Evolutionary conservation across 2,888 invertebrate genomes (phyloP).

Genomic region (Dicyrtomina minuta): DNA sequence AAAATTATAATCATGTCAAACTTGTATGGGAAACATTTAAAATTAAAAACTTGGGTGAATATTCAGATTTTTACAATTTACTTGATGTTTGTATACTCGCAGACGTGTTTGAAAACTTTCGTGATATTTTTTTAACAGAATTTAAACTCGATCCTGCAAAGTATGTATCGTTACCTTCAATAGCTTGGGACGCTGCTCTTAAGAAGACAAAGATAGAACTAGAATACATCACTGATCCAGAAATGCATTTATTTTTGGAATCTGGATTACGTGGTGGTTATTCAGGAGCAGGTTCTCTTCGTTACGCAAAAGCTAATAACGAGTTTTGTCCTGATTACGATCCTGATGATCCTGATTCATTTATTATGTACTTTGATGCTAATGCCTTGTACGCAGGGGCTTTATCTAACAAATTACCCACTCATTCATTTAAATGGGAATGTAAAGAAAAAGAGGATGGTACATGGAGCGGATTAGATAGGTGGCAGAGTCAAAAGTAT

Average conservation of each 20-base stretch:
- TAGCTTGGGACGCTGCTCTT: background rate
- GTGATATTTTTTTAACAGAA: background rate
- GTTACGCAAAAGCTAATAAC: conserved; percentile 8
- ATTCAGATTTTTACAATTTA: background rate
- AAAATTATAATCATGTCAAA: conserved; percentile 3
- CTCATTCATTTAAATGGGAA: too few relatives aligned
- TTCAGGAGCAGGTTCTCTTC: background rate
- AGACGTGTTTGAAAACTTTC: background rate
- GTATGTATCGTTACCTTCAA: background rate
- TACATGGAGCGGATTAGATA: too few relatives aligned
- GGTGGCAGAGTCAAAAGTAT: background rate
- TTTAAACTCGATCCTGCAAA: conserved; percentile 14
- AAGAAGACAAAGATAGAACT: background rate
- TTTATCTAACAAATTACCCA: background rate
- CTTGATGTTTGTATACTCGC: background rate
- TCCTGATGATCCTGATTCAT: too few relatives aligned
- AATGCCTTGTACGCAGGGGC: conserved; percentile 9
- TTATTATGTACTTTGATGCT: background rate
- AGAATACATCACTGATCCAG: background rate
- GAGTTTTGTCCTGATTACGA: background rate
- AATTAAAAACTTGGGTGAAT: conserved; percentile 9
- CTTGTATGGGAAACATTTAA: conserved; percentile 4
- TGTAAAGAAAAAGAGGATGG: too few relatives aligned
- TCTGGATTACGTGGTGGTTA: conserved; percentile 8
- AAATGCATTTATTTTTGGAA: conserved; percentile 4